phyloP scores from a whole-genome alignment of 2,888 invertebrate genomes.

The Nemapogon koenigi region DNA sequence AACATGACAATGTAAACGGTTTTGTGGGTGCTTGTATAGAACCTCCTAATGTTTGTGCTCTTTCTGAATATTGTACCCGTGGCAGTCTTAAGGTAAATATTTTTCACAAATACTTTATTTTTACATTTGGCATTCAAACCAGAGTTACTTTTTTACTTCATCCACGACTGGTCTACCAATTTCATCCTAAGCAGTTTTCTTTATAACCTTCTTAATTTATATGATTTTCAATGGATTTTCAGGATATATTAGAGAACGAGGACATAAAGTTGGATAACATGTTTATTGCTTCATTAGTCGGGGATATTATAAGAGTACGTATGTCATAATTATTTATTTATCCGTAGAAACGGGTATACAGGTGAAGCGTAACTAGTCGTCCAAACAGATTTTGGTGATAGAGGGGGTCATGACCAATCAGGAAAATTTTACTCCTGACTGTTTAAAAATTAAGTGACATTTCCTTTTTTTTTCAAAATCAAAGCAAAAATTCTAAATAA shows the following conservation, averaged over 20 bases:
- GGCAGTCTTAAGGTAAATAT: conserved; percentile 84
- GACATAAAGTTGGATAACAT: conserved; percentile 95
- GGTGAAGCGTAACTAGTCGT: too few relatives aligned
- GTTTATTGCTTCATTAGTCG: conserved; percentile 94
- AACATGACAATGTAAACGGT: conserved; percentile 90
- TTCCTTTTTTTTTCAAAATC: too few relatives aligned
- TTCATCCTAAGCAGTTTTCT: background rate
- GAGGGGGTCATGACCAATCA: too few relatives aligned
- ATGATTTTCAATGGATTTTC: conserved; percentile 21
- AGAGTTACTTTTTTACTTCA: background rate
- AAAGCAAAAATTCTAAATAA: too few relatives aligned
- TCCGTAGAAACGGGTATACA: too few relatives aligned
- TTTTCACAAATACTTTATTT: background rate
- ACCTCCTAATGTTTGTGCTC: conserved; percentile 87
- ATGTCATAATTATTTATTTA: background rate
- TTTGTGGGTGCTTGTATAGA: conserved; percentile 94
- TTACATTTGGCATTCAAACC: background rate
- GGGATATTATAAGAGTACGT: conserved; percentile 91
- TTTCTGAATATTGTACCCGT: conserved; percentile 88
- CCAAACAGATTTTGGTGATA: too few relatives aligned
- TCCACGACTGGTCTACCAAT: background rate
- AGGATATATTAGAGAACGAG: conserved; percentile 94
- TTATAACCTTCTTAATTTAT: background rate
- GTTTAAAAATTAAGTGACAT: too few relatives aligned
- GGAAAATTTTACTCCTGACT: too few relatives aligned